Base-by-base conservation (phyloP, 2,113 vertebrate genomes). In the Coryphaenoides rupestris region DNA sequence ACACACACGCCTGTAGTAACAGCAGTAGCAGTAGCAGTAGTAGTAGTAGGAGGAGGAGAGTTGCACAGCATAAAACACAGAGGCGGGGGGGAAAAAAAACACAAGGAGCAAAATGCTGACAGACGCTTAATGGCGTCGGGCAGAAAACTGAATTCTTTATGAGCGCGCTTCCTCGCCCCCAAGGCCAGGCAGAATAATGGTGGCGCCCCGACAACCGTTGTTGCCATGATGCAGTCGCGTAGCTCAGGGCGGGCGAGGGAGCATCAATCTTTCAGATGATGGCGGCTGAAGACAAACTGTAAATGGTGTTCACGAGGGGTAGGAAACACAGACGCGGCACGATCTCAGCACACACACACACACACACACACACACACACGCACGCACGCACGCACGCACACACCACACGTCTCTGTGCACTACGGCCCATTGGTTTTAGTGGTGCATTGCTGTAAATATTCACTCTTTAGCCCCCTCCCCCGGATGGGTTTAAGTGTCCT, bases 241-340 rank as follows among this genome's bases (percentile, higher is more conserved):
- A 72, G 83, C 83, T 81, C 71, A 80, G 58, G 70, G 81, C 74
- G 76, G 55, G 33, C 79, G 73, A 81, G 82, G 49, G 21, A 4
- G 74, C 70, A 87, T 89, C 82, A 90, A 90, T 89, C 88, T 87
- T 89, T 83, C 72, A 85, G 81, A 83, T 88, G 80, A 84, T 81
- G 53, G 40, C 77, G 77, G 73, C n/a, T 62, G 71, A 67, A 85
- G 79, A 85, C 79, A 78, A 89, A 88, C 77, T 87, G 78, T 84
- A 83, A 73, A 81, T 73, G 55, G 81, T 78, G 33, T 75, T 86
- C 82, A 81, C 72, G 33, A 40, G 0, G 61, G 75, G n/a, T n/a
- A 80, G 62, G 72, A 63, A 23, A 4, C 66, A 64, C 28, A 26
- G 4, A n/a, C n/a, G n/a, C n/a, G 6, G 5, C 9, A 12, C 33